Conservation (phyloP, 30 jellyfish, hydroid and myxozoan species). For the Aurelia aurita region DNA sequence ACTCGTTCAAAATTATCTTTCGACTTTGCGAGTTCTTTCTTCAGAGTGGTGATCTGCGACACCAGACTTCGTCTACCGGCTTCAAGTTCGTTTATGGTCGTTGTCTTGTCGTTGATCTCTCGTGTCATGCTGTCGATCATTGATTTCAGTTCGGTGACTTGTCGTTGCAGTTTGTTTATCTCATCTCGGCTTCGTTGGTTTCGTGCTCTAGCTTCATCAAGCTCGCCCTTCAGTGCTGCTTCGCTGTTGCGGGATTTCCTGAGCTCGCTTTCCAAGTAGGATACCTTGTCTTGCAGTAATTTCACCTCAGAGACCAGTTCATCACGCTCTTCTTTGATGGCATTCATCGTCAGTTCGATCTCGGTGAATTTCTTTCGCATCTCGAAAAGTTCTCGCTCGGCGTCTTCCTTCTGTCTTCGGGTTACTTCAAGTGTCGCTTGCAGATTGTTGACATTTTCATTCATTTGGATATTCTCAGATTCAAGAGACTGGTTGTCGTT, state of each 20-base stretch:
- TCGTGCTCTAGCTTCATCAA: conserved; percentile 95
- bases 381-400: conserved; percentile 87
- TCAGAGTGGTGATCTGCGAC: conserved; percentile 70
- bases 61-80: conserved; percentile 70
- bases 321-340: conserved; percentile 89
- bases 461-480: conserved; percentile 79
- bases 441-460: conserved; percentile 67
- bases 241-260: conserved; percentile 82
- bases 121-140: conserved; percentile 75
- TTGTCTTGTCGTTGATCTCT: conserved; percentile 76
- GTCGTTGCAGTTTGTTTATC: conserved; percentile 69
- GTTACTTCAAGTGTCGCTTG: conserved; percentile 91
- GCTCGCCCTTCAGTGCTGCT: conserved; percentile 87
- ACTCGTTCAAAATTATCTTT: conserved; percentile 66
- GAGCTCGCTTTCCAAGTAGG: conserved; percentile 72
- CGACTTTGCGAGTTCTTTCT: conserved; percentile 70
- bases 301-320: conserved; percentile 74
- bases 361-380: conserved; percentile 86
- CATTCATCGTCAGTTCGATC: conserved; percentile 70
- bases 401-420: conserved; percentile 88
- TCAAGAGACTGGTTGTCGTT: conserved; percentile 77
- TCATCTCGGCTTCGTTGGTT: conserved; percentile 84
- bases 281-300: conserved; percentile 63
- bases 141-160: conserved; percentile 69
- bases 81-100: conserved; percentile 63